Base-by-base conservation (phyloP, 2,797 vertebrate species). In the Dendrocincla fuliginosa region DNA sequence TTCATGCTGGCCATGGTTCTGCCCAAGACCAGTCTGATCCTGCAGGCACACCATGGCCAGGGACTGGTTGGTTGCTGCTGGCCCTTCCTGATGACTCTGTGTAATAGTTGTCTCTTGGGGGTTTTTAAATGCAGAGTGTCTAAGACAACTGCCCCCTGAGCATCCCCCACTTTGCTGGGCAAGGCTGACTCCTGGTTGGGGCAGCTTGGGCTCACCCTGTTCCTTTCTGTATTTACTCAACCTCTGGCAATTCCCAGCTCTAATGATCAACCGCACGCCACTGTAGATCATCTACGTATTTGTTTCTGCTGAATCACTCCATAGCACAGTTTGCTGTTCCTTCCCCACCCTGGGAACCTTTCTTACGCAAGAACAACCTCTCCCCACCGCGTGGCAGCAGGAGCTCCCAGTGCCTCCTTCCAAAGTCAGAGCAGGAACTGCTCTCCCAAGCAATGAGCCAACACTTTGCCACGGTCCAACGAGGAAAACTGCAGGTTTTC, bases 211-310 rank as follows among this genome's bases (percentile, higher is more conserved):
- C 41, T 56, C 37, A 20, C 17, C 53, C 41, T 2, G 0, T 12
- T 64, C 42, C 22, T 11, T 53, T 70, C 50, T 23, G 3, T 4
- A 1, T 75, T 85, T 50, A 49, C 47, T 65, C 46, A 25, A 9
- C 37, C 65, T 46, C 59, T 41, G 37, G 28, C 80, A 70, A 65
- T 41, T 59, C 64, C 74, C 57, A n/a, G 16, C 37, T 76, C 70
- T 41, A 19, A 27, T 0, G 3, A 89, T 28, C 88, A 64, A 7
- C n/a, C 16, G 37, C 42, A 28, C 0, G 0, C 28, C 0, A 0
- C 2, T 64, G 39, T 7, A 49, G 74, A 53, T 14, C 8, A 8
- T 67, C 73, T 53, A n/a, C 3, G 0, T 70, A 44, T 92, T 90
- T 91, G 64, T 47, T 70, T 87, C 84, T 56, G 85, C 39, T 42